Percentiles rank a stretch among this genome's conserved stretches.
Evolutionary conservation across 2,888 invertebrate species (phyloP).

Genomic region (Teleiodes luculella): DNA sequence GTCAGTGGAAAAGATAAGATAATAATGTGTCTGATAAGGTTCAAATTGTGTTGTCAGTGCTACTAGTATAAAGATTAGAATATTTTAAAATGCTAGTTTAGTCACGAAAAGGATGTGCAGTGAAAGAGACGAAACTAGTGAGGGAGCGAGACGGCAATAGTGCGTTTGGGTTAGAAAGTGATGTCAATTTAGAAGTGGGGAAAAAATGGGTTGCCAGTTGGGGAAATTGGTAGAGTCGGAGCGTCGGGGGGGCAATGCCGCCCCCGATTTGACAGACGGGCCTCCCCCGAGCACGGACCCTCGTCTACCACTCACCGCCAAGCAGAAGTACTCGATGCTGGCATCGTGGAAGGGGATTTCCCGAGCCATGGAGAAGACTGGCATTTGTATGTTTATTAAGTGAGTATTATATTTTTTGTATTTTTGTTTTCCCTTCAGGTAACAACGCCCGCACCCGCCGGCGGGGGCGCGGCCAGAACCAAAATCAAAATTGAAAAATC

Average conservation of each 20-base stretch:
- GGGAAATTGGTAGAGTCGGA: conserved; percentile 83
- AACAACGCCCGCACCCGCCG: too few relatives aligned
- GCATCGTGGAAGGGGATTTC: conserved; percentile 96
- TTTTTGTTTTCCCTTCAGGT: too few relatives aligned
- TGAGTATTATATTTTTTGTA: conserved; percentile 72
- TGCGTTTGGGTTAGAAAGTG: not conserved
- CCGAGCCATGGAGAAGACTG: conserved; percentile 92
- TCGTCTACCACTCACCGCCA: conserved; percentile 88
- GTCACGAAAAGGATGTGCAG: not conserved
- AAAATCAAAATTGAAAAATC: too few relatives aligned
- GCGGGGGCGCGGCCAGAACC: too few relatives aligned
- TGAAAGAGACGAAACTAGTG: not conserved
- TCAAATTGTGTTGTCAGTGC: not conserved
- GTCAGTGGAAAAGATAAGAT: conserved; percentile 12
- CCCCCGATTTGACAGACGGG: conserved; percentile 66
- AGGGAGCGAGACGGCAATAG: not conserved
- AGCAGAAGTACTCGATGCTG: conserved; percentile 92
- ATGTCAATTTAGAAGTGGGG: conserved; percentile 11
- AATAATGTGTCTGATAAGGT: conserved; percentile 4
- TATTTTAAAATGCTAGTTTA: not conserved
- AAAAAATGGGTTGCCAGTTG: conserved; percentile 86
- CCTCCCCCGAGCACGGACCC: conserved; percentile 87
- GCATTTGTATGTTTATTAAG: conserved; percentile 95
- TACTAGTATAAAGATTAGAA: not conserved
- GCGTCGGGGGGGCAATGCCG: conserved; percentile 64